Percentiles rank a stretch among this genome's conserved stretches.
Conservation (phyloP, 1,140 invertebrate genomes). For the Drosophila auraria region DNA sequence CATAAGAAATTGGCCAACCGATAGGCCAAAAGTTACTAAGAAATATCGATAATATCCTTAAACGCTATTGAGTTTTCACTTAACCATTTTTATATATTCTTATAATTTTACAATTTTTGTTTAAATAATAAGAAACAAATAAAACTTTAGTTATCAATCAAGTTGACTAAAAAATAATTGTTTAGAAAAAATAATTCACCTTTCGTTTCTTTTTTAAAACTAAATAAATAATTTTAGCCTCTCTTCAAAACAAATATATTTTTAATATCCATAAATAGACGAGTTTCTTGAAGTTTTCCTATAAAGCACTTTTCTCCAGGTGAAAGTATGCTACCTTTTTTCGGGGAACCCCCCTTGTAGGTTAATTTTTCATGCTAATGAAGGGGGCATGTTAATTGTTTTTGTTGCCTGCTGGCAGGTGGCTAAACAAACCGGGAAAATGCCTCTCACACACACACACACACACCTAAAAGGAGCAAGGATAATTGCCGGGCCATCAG, state of each 20-base stretch:
- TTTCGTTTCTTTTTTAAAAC: neutral
- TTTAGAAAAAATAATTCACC: no score
- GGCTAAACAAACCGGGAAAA: constrained; percentile 34
- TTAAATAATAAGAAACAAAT: no score
- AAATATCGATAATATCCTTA: neutral
- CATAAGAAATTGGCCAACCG: neutral
- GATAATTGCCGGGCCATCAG: constrained; percentile 49
- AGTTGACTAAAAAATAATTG: no score
- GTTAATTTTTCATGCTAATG: constrained; percentile 69
- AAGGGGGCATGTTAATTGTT: constrained; percentile 65
- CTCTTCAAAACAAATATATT: no score
- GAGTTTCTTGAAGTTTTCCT: no score
- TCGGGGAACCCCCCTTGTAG: constrained; percentile 15
- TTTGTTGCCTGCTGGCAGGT: constrained; percentile 40
- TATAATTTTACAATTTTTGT: no score
- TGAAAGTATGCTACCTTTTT: constrained; percentile 14
- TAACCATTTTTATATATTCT: no score
- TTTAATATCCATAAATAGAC: no score
- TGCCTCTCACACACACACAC: neutral
- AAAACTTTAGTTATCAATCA: no score
- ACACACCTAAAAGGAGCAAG: constrained; percentile 1
- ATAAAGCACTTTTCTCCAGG: neutral
- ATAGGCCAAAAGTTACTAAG: neutral
- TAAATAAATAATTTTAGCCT: neutral
- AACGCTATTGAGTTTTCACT: no score